Conservation (phyloP, 2,113 vertebrate species). For the Tenebrosternarchus preto region DNA sequence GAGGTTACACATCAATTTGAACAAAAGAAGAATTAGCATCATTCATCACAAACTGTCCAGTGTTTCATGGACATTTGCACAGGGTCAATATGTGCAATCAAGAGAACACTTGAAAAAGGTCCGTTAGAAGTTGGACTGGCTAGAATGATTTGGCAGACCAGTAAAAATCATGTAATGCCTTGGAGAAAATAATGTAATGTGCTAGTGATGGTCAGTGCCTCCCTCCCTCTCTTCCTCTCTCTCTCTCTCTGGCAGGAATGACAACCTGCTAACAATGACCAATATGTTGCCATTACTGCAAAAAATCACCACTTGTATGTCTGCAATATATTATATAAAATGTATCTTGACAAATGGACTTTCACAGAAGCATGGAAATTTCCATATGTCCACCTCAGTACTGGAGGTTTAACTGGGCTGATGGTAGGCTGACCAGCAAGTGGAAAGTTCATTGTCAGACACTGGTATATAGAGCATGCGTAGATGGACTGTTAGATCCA, state of each 20-base stretch:
- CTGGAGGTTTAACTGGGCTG: background rate
- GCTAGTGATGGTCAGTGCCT: no score
- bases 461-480: background rate
- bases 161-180: no score
- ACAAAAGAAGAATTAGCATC: slow-evolving; percentile 3
- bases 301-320: slow-evolving; percentile 33
- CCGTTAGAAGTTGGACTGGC: no score
- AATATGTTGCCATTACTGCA: slow-evolving; percentile 30
- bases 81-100: no score
- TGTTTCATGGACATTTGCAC: background rate
- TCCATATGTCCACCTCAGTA: slow-evolving; percentile 23
- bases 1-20: no score
- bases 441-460: slow-evolving; percentile 38
- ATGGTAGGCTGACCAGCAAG: background rate
- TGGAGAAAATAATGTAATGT: no score
- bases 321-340: slow-evolving; percentile 32
- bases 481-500: slow-evolving; percentile 21
- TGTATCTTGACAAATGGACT: slow-evolving; percentile 26
- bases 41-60: slow-evolving; percentile 19
- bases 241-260: slow-evolving; percentile 19
- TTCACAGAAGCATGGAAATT: slow-evolving; percentile 40
- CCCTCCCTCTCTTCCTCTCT: no score
- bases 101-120: no score
- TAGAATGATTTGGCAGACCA: no score
- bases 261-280: slow-evolving; percentile 47